A percentile compares a stretch with the other conserved stretches of the same genome.
phyloP scores from a whole-genome alignment of 23 tunicate genomes.

The Aplidium turbinatum region DNA sequence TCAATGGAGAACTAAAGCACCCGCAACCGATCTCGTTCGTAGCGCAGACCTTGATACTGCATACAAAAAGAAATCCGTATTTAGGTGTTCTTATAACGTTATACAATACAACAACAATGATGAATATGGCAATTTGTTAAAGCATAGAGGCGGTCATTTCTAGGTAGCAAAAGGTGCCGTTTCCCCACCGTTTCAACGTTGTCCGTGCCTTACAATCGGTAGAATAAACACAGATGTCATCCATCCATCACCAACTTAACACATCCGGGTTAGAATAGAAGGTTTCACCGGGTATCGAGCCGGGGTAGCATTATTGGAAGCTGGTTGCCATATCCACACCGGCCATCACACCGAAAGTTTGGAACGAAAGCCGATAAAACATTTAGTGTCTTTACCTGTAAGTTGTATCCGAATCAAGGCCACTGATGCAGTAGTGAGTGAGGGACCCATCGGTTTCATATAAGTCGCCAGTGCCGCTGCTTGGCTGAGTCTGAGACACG shows the following conservation, averaged over 20 bases:
- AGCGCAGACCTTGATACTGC: slow-evolving; percentile 58
- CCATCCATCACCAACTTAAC: no score
- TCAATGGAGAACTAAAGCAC: slow-evolving; percentile 34
- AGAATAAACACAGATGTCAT: no score
- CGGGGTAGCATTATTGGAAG: no score
- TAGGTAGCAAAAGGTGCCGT: not conserved
- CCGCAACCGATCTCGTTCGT: slow-evolving; percentile 54
- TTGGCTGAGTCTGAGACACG: slow-evolving; percentile 13
- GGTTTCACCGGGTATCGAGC: no score
- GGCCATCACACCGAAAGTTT: no score
- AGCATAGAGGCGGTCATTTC: not conserved
- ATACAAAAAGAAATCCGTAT: slow-evolving; percentile 3
- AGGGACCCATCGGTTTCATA: slow-evolving; percentile 20
- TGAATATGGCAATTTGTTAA: not conserved
- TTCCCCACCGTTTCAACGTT: not conserved
- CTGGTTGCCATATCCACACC: no score
- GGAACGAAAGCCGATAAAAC: no score
- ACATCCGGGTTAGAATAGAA: no score
- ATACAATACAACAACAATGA: not conserved
- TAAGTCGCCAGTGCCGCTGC: not conserved
- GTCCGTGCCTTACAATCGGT: no score
- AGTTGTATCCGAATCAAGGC: slow-evolving; percentile 43
- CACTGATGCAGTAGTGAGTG: slow-evolving; percentile 5
- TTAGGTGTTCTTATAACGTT: not conserved
- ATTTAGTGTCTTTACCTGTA: no score